These are phyloP conservation scores for Motacilla tschutschensis DNA, from an alignment of 2,113 vertebrate genomes.

Conservation along the genomic window DNA sequence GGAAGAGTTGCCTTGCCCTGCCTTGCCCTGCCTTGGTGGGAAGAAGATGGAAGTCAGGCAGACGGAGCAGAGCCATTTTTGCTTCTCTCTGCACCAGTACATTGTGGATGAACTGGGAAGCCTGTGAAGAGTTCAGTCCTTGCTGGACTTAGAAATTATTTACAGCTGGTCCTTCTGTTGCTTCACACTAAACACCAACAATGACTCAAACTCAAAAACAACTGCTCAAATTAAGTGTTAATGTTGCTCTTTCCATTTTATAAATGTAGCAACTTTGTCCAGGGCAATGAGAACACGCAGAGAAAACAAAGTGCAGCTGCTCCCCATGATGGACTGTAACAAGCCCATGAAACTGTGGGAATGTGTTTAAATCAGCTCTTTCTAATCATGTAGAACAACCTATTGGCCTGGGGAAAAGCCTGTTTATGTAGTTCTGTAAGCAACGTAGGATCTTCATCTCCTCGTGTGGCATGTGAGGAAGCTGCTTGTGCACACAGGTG, in stretches of 20 bases:
- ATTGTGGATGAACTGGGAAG: background rate
- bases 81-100: background rate
- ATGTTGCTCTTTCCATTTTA: background rate
- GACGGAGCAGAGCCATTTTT: background rate
- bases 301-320: background rate
- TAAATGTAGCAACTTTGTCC: background rate
- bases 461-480: background rate
- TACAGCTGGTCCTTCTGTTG: background rate
- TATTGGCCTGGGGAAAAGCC: background rate
- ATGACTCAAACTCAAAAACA: background rate
- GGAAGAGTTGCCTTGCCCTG: background rate
- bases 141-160: background rate
- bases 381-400: background rate
- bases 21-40: background rate
- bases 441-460: background rate
- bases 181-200: background rate
- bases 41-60: background rate
- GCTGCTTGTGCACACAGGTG: background rate
- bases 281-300: background rate
- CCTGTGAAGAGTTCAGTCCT: background rate
- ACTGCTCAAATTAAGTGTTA: background rate
- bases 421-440: background rate
- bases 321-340: background rate
- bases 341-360: background rate
- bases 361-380: conserved; percentile 2